Conservation (phyloP, 30 jellyfish, hydroid and myxozoan species). For the Cassiopea xamachana region DNA sequence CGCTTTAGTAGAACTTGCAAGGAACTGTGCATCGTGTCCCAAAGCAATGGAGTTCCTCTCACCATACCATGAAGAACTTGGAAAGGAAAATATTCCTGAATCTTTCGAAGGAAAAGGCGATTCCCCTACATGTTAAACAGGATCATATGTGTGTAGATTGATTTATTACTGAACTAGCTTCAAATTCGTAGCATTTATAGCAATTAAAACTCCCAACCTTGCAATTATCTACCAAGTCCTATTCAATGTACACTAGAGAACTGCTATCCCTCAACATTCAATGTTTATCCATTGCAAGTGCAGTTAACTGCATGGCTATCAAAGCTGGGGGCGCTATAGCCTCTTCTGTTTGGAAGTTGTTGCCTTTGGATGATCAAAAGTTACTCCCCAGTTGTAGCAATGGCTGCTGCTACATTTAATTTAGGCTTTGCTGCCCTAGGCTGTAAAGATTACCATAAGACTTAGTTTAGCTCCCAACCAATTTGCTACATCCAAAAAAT, state of each 20-base stretch:
- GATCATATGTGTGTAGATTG: background rate
- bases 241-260: background rate
- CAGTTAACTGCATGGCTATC: no score
- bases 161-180: background rate
- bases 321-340: no score
- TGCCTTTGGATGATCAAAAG: no score
- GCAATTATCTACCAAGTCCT: background rate
- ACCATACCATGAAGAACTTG: conserved; percentile 2
- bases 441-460: no score
- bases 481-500: no score
- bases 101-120: background rate
- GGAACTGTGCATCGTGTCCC: conserved; percentile 53
- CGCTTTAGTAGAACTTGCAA: conserved; percentile 54
- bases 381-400: no score
- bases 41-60: conserved; percentile 63
- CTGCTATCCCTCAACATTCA: background rate
- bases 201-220: background rate
- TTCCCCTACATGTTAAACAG: background rate
- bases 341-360: no score
- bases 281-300: no score
- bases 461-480: no score
- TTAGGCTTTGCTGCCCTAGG: no score
- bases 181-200: background rate
- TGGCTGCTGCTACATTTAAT: no score
- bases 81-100: background rate